Base-by-base conservation (phyloP, 2,888 invertebrate species). In the Atethmia centrago region DNA sequence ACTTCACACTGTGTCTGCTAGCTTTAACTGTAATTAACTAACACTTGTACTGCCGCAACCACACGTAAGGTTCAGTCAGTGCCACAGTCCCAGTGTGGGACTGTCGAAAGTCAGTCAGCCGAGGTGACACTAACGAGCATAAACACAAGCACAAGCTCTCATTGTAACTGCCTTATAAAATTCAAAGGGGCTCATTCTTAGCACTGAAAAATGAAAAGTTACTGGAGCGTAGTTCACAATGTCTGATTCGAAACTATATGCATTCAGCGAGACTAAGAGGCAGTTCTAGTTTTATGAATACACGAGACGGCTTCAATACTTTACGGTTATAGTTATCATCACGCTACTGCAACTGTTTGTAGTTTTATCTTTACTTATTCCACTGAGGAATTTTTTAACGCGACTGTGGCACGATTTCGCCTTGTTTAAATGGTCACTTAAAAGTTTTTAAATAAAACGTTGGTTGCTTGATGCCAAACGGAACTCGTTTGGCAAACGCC, bases 241-340 rank as follows among this genome's bases (percentile, higher is more conserved):
- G 74, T 80, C 65, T 80, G 77, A 86, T 84, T 84, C 70, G 12
- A 68, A 83, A 82, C 65, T 72, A 71, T 69, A 63, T 84, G 83
- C 83, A 80, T 81, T 82, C 77, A 51, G 61, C 31, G 53, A 67
- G 75, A 79, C 66, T 56, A 76, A 45, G 66, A 71, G 72, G 79
- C 77, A 77, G 77, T 73, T 70, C 81, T 72, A 74, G 73, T 79
- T 83, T 79, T 74, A 85, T 83, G 78, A 78, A 70, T 75, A 70
- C 69, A 66, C 74, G 74, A 80, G 70, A 69, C 59, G 59, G 68
- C 74, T 83, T 80, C 87, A 75, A 77, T 83, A 70, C 63, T 87
- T 86, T 85, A 86, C 71, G 74, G 67, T 87, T 85, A 88, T 83
- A 76, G 85, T 74, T 64, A 68, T 70, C 49, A 77, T 65, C 88